Evolutionary conservation across 1,140 invertebrate genomes (phyloP).

Genomic region (Drosophila nebulosa): DNA sequence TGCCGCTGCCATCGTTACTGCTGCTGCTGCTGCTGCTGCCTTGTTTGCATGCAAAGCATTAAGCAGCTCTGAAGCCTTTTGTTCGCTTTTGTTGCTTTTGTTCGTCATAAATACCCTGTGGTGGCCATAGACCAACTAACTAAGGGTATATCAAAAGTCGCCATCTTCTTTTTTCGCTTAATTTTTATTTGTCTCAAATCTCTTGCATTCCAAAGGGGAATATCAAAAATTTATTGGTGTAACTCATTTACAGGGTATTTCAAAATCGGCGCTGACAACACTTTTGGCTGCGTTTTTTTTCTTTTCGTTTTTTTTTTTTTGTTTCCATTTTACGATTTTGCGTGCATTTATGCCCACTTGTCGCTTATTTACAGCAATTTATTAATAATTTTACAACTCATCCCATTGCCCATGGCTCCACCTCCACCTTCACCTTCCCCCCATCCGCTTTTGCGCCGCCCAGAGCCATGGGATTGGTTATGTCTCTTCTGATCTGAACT

Average conservation of each 20-base stretch:
- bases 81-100: constrained; percentile 34
- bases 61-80: constrained; percentile 3
- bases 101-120: constrained; percentile 49
- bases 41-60: constrained; percentile 46
- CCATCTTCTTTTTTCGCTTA: too few species aligned
- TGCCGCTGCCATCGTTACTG: constrained; percentile 32
- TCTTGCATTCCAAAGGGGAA: too few species aligned
- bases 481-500: not conserved
- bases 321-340: constrained; percentile 19
- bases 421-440: too few species aligned
- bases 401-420: not conserved
- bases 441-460: too few species aligned
- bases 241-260: not conserved
- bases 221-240: too few species aligned
- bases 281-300: constrained; percentile 13
- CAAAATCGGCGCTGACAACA: not conserved
- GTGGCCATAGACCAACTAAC: not conserved
- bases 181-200: too few species aligned
- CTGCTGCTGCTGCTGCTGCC: not conserved
- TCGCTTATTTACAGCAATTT: constrained; percentile 66
- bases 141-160: not conserved
- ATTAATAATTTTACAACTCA: constrained; percentile 55
- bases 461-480: not conserved
- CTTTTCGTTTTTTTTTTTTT: too few species aligned
- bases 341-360: constrained; percentile 35